Conservation (phyloP, 1,140 invertebrate genomes). For the Megalonaias nervosa region DNA sequence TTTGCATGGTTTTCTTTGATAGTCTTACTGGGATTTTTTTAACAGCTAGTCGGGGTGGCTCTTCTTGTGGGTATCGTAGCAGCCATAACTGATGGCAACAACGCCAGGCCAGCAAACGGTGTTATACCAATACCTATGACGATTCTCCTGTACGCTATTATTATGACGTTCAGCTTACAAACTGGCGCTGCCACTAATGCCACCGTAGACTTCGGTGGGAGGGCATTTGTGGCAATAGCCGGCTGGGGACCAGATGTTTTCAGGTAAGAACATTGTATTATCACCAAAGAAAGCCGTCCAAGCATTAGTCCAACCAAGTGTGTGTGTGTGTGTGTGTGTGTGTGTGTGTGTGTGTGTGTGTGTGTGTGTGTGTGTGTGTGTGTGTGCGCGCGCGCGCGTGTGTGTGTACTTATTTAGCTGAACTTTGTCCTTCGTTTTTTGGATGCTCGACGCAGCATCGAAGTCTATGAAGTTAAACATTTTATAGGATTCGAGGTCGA, state of each 20-base stretch:
- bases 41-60: conserved; percentile 14
- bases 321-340: too few relatives aligned
- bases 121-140: conserved; percentile 11
- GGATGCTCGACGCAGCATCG: too few relatives aligned
- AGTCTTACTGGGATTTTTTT: conserved; percentile 6
- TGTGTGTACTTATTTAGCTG: too few relatives aligned
- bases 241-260: conserved; percentile 17
- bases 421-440: too few relatives aligned
- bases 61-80: conserved; percentile 15
- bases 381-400: too few relatives aligned
- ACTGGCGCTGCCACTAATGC: conserved; percentile 21
- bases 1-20: background rate
- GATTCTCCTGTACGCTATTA: conserved; percentile 15
- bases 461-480: too few relatives aligned
- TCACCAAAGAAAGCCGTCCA: too few relatives aligned
- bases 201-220: conserved; percentile 13
- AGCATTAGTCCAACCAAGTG: too few relatives aligned
- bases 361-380: too few relatives aligned
- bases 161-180: conserved; percentile 17
- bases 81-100: conserved; percentile 18
- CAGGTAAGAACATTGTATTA: background rate
- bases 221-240: background rate
- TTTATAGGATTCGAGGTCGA: too few relatives aligned
- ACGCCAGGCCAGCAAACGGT: conserved; percentile 13
- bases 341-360: too few relatives aligned